Base-by-base conservation (phyloP, 2,888 invertebrate genomes). In the Drosophila barbarae region DNA sequence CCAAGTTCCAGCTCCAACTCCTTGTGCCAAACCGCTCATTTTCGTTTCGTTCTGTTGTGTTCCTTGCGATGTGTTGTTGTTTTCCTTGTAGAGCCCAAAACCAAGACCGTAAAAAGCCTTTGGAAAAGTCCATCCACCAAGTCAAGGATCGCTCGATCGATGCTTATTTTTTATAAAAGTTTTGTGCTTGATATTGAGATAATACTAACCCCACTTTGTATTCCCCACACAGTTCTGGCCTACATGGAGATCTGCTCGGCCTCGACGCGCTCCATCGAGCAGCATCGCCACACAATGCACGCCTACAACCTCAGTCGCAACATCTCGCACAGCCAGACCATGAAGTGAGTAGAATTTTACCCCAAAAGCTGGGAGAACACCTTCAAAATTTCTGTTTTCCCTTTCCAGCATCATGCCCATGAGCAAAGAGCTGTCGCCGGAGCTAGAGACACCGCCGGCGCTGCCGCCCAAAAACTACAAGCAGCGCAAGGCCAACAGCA, bases 181-280 rank as follows among this genome's bases (percentile, higher is more conserved):
- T 13, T 13, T 7, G 5, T 1, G 7, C 13, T 8, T 5, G 3
- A 2, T 9, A n/a, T 5, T n/a, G 2, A 10, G 12, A 15, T 15
- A 1, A 21, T 15, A 10, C 32, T 58, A 64, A 56, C 15, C 21
- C 10, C 8, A 7, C 21, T 54, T 42, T 4, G 36, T 35, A 15
- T 15, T 15, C n/a, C 23, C 12, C 23, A 36, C 26, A 65, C 92
- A 96, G 97, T 97, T 86, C 95, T 96, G 94, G 96, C 96, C 72
- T 98, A 97, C 90, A 97, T 98, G 97, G 96, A 97, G 91, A 96
- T 97, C 93, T 96, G 96, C 91, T 94, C 95, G 75, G 95, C 96
- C 85, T 92, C 93, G 72, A 93, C 93, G 69, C 93, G 93, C 58
- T 92, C 93, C 44, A 92, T 93, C 59, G 96, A 96, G 83, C 94